These are phyloP conservation scores for Phyllostomus discolor DNA, from an alignment of 2,113 vertebrate genomes.

Conservation along the genomic window DNA sequence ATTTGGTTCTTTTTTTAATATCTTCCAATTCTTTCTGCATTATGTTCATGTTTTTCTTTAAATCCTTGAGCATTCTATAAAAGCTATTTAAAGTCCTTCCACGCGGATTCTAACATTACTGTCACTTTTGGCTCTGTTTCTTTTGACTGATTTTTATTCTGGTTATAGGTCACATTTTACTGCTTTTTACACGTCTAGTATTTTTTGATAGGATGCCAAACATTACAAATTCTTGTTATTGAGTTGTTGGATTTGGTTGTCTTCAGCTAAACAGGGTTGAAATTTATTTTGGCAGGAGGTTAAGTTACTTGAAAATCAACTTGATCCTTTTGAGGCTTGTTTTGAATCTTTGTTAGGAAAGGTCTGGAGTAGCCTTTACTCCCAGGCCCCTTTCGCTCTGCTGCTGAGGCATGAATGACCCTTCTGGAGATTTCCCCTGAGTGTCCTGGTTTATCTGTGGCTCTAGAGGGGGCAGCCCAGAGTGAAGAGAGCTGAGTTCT, in stretches of 20 bases:
- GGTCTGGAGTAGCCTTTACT: neutral
- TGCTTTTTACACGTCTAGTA: constrained; percentile 6
- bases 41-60: constrained; percentile 26
- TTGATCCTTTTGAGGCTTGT: neutral
- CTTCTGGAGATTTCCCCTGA: neutral
- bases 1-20: neutral
- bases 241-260: constrained; percentile 2
- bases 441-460: fast-evolving
- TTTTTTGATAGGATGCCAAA: neutral
- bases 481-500: neutral
- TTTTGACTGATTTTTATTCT: neutral
- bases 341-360: neutral
- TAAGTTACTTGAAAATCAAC: neutral
- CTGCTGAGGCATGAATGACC: neutral
- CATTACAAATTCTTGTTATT: neutral
- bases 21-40: neutral
- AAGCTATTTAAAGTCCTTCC: neutral
- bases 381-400: neutral
- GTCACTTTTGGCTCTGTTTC: neutral
- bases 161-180: neutral
- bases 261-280: neutral
- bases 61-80: neutral
- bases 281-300: constrained; percentile 18
- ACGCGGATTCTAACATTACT: neutral
- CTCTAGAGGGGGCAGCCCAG: neutral